Evolutionary conservation across 1,140 invertebrate species (phyloP), one percentile per base, ranked within the genome.

Genomic region (Habropoda laboriosa): DNA sequence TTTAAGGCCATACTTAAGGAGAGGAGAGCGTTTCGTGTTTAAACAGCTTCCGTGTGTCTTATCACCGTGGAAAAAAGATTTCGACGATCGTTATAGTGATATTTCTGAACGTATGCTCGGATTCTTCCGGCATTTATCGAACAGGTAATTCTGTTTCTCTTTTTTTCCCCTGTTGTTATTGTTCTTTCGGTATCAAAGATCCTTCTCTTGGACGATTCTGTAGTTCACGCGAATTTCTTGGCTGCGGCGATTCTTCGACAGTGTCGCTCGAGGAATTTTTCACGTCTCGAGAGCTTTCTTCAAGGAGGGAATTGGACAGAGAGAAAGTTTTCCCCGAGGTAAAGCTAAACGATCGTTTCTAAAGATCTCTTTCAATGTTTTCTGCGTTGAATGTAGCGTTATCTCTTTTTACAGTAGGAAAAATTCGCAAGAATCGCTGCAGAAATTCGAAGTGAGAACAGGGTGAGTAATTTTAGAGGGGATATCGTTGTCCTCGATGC

Each of bases 1-100:
- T 83, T 85, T 86, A 86, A 86, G 82, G 84, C 84, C 84, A 85
- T 86, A 79, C 82, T 86, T 72, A 67, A 85, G 55, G 70, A 55
- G 68, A 72, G 82, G 76, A 70, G 73, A 70, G 73, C 68, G 67
- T 49, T 51, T 70, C 35, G 21, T n/a, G n/a, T 49, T 60, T 57
- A 49, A 47, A 68, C 73, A 68, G 57, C n/a, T 67, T 57, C 13
- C 51, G 7, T 42, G 16, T 63, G 16, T 66, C 1, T 53, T 13
- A 35, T 67, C 73, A 18, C 32, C 45, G 53, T 6, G 38, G n/a
- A n/a, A 64, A 35, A 40, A 42, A 13, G 16, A 32, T n/a, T 51
- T 63, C 35, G 2, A 73, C 38, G 47, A 47, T 42, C 24, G 16
- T 0, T 5, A n/a, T n/a, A 3, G 53, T 1, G 6, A 4, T 77